Conservation (phyloP, 2,113 vertebrate genomes). For the Corvus cornix region DNA sequence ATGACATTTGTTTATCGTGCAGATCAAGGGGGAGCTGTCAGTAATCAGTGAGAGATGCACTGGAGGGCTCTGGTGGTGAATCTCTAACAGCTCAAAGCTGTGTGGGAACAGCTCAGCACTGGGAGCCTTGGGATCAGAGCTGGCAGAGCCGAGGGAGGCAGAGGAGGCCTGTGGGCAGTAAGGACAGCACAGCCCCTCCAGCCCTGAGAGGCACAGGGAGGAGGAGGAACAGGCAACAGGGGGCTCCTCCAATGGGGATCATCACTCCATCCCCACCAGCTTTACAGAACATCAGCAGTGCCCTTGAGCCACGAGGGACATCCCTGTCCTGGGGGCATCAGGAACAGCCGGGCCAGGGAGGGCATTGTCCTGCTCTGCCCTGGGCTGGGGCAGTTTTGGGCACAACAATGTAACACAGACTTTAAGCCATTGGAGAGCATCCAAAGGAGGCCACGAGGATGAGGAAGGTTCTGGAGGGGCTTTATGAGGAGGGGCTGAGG, state of each 20-base stretch:
- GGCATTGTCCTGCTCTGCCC: background rate
- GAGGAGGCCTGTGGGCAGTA: background rate
- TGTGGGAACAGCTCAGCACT: background rate
- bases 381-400: background rate
- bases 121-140: background rate
- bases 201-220: background rate
- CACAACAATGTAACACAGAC: background rate
- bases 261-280: background rate
- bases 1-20: background rate
- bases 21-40: background rate
- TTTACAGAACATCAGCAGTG: background rate
- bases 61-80: background rate
- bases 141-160: background rate
- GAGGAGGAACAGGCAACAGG: background rate
- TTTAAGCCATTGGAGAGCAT: background rate
- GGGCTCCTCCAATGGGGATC: background rate
- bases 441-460: background rate
- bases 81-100: background rate
- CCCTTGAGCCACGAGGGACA: background rate
- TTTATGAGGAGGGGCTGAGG: background rate
- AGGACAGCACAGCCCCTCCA: too few species aligned
- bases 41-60: background rate
- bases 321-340: background rate
- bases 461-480: background rate
- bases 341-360: background rate